phyloP scores from a whole-genome alignment of 1,140 invertebrate species.

The Geopemphigus sp. region DNA sequence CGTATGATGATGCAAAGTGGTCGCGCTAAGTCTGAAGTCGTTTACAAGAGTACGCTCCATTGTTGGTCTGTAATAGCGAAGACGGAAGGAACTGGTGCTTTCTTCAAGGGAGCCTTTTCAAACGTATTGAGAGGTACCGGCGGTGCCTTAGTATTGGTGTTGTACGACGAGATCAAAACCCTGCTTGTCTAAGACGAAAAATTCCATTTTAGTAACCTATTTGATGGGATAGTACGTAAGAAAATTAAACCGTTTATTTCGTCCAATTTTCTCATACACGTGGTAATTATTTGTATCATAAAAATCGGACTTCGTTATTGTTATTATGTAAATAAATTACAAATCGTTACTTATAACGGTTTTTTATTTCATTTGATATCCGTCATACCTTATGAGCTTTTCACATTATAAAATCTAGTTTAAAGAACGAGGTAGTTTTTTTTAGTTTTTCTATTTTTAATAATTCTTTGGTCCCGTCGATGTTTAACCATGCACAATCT shows the following conservation, averaged over 20 bases:
- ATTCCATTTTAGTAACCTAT: slow-evolving; percentile 37
- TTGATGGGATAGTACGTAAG: slow-evolving; percentile 33
- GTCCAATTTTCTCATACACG: background rate
- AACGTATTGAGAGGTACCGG: slow-evolving; percentile 77
- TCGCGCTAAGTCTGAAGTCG: slow-evolving; percentile 64
- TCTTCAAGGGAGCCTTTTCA: slow-evolving; percentile 82
- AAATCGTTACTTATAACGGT: slow-evolving; percentile 20
- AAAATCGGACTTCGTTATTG: slow-evolving; percentile 18
- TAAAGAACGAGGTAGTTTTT: background rate
- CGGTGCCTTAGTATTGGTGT: slow-evolving; percentile 73
- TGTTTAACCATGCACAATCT: background rate
- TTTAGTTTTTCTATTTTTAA: slow-evolving; percentile 45
- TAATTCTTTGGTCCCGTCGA: slow-evolving; percentile 1
- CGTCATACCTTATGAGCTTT: background rate
- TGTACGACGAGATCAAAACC: slow-evolving; percentile 76
- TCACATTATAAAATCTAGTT: background rate
- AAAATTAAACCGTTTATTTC: slow-evolving; percentile 11
- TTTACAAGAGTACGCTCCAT: slow-evolving; percentile 73
- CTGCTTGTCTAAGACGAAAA: slow-evolving; percentile 56
- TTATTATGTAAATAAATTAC: slow-evolving; percentile 43
- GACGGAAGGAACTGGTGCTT: slow-evolving; percentile 66
- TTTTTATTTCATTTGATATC: background rate
- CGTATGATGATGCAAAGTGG: slow-evolving; percentile 90
- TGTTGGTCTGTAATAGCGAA: slow-evolving; percentile 71
- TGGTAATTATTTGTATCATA: slow-evolving; percentile 29